Evolutionary conservation across 2,113 vertebrate species (phyloP).

Genomic region (Istiophorus platypterus): DNA sequence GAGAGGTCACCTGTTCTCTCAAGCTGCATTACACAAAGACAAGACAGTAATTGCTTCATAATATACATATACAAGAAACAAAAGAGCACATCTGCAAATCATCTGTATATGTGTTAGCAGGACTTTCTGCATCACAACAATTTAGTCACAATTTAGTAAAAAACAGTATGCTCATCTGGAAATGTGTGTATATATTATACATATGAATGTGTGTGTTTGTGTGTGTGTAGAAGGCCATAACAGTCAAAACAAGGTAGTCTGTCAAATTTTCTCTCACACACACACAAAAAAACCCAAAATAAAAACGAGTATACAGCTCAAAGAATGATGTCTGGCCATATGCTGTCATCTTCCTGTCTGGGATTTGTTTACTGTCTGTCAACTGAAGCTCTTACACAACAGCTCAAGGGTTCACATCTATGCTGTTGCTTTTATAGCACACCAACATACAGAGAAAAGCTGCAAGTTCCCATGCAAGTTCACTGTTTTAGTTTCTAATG

Average conservation of each 20-base stretch:
- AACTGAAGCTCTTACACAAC: neutral
- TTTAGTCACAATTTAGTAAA: too few relatives aligned
- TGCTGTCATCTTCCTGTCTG: neutral
- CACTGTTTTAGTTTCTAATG: neutral
- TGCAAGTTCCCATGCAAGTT: neutral
- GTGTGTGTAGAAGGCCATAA: too few relatives aligned
- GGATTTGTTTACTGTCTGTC: neutral
- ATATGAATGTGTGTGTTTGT: too few relatives aligned
- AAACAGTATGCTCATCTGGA: too few relatives aligned
- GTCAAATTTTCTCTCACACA: neutral
- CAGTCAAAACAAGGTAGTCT: neutral
- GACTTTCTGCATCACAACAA: too few relatives aligned
- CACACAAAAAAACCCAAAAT: neutral
- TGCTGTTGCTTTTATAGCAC: neutral
- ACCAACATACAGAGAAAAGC: neutral
- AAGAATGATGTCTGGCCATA: neutral
- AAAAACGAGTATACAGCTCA: neutral
- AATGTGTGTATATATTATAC: too few relatives aligned
- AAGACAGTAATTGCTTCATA: neutral
- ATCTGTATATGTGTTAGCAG: too few relatives aligned
- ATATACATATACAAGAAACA: neutral
- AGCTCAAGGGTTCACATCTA: conserved; percentile 2
- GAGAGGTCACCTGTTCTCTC: too few relatives aligned
- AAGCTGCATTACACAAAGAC: neutral
- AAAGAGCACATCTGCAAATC: neutral